phyloP scores from a whole-genome alignment of 1,140 invertebrate genomes.

The Vanessa atalanta region DNA sequence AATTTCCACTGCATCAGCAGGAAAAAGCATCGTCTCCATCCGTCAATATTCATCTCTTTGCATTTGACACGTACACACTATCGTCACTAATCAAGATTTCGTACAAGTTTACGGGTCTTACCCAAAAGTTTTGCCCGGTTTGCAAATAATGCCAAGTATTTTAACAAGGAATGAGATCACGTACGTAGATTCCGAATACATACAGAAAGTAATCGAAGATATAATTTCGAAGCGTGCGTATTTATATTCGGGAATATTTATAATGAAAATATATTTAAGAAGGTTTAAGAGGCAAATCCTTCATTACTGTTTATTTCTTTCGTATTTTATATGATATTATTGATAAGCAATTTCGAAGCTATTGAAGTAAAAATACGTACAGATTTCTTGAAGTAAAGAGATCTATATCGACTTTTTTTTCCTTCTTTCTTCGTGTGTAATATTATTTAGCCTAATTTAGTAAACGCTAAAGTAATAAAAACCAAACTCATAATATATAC shows the following conservation, averaged over 20 bases:
- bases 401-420: too few species aligned
- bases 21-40: slow-evolving; percentile 11
- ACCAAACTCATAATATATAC: too few species aligned
- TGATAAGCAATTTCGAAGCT: background rate
- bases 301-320: background rate
- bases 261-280: background rate
- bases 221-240: background rate
- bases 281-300: background rate
- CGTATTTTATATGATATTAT: background rate
- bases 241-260: background rate
- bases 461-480: too few species aligned
- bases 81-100: slow-evolving; percentile 26
- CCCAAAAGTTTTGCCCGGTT: slow-evolving; percentile 19
- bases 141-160: slow-evolving; percentile 28
- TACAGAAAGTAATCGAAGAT: background rate
- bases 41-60: background rate
- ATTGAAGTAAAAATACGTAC: too few species aligned
- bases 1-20: background rate
- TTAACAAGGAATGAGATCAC: slow-evolving; percentile 28
- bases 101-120: slow-evolving; percentile 25
- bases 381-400: too few species aligned
- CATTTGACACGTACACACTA: slow-evolving; percentile 25
- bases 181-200: slow-evolving; percentile 5
- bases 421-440: too few species aligned
- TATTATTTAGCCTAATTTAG: too few species aligned